Evolutionary conservation across 2,888 invertebrate species (phyloP), one percentile per base, ranked within the genome.

Genomic region (Perdita meconis): DNA sequence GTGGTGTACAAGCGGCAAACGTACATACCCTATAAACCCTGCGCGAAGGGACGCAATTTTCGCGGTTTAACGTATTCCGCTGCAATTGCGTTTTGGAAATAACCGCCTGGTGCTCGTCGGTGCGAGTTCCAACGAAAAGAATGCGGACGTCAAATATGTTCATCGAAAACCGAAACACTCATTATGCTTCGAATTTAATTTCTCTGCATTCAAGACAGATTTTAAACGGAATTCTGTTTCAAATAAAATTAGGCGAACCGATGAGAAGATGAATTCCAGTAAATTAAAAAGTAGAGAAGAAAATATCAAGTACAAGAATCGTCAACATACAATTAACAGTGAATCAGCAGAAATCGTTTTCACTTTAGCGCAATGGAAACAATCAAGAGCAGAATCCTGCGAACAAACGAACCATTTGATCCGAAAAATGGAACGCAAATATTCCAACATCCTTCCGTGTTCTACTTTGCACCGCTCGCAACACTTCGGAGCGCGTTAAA

Each of bases 81-180:
- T 56, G 76, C 70, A 74, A 84, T 83, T 77, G 74, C 65, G 74
- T 77, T 82, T 77, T 36, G 57, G 77, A 70, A 83, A 84, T 75
- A 65, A 55, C 72, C 67, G 38, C 24, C 26, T 30, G 57, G 22
- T 61, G 59, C 8, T 34, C 51, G 64, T 65, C 77, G 60, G 44
- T 13, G 66, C 40, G 67, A 66, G 63, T 59, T 59, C 57, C 47
- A 56, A 42, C 56, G 42, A 51, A 51, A 67, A 30, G 67, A 65
- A 68, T 42, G 30, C n/a, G 10, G 42, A 36, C 56, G 60, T 60
- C 67, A 34, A n/a, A n/a, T 59, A 12, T n/a, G 16, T 38, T 34
- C 40, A 57, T 47, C 40, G 19, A 30, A 50, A 40, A n/a, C n/a
- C 51, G 24, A 8, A 42, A 50, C 34, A 38, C 36, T 42, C 42